Base-by-base conservation (phyloP, 2,113 vertebrate genomes). In the Gallinago jamesoni region DNA sequence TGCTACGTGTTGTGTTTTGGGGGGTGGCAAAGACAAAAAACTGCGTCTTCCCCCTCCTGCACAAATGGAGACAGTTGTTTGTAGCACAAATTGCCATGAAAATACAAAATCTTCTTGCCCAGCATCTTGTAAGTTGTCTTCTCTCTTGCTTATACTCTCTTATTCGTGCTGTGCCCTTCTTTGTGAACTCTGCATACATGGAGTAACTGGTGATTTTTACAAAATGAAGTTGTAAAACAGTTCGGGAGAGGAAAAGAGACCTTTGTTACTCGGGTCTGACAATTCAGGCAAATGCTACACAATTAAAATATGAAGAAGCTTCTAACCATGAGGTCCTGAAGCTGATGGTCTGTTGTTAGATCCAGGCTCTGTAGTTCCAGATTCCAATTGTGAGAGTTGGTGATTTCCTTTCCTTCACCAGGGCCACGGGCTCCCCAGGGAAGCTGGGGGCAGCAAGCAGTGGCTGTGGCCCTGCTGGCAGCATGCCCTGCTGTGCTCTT, bases 381-480 rank as follows among this genome's bases (percentile, higher is more conserved):
- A 23, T 62, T 48, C 10, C 52, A 43, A 63, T 70, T 37, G 60
- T 27, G n/a, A 23, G 60, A 37, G 28, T 4, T 50, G 28, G 35
- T 41, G 75, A 20, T 79, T 68, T 83, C 20, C 24, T 72, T 43
- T 50, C 56, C 39, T 68, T 33, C 53, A 39, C 9, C 62, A 22
- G 48, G 53, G 9, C 45, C 18, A 14, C 31, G 20, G 20, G 22
- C 12, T 72, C 27, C 41, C 0, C 0, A 57, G 18, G 72, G 37
- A 7, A 25, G 18, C 19, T 2, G 6, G 35, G 45, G 25, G 7
- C n/a, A 52, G 64, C 28, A 18, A n/a, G 63, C 4, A 0, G 21
- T 56, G 82, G 27, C 64, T 17, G 12, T 60, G 74, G 27, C 69
- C 23, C 25, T 0, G 0, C 50, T 81, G 0, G 0, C 31, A 39